Percentiles rank a stretch among this genome's conserved stretches.
phyloP scores from a whole-genome alignment of 2,113 vertebrate genomes.

The Euleptes europaea region DNA sequence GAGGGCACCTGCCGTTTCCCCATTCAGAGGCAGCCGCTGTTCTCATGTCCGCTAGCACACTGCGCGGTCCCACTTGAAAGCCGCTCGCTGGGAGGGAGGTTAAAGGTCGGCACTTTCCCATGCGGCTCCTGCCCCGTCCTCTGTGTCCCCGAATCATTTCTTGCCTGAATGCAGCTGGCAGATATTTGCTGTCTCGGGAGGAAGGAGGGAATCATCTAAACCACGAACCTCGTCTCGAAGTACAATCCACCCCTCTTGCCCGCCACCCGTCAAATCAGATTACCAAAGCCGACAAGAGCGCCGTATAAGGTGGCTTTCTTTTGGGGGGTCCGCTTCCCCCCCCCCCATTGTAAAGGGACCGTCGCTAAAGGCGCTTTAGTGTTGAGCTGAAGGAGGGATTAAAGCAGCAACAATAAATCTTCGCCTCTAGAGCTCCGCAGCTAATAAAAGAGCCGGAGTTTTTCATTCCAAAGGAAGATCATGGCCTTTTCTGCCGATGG shows the following conservation, averaged over 20 bases:
- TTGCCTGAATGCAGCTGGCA: constrained; percentile 48
- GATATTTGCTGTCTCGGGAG: constrained; percentile 17
- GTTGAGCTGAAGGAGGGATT: neutral
- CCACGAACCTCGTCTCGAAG: neutral
- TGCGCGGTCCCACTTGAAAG: neutral
- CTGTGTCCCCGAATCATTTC: constrained; percentile 35
- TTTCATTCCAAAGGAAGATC: neutral
- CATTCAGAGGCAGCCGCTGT: constrained; percentile 41
- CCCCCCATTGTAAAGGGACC: neutral
- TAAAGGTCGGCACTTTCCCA: constrained; percentile 70
- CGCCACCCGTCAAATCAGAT: neutral
- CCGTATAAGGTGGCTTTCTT: neutral
- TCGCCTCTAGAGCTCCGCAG: neutral
- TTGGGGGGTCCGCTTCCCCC: constrained; percentile 5
- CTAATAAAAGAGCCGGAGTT: neutral
- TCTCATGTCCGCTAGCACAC: constrained; percentile 47
- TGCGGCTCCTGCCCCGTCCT: constrained; percentile 23
- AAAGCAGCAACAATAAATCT: too few species aligned
- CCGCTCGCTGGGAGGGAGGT: constrained; percentile 41
- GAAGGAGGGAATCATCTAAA: neutral
- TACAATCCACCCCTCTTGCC: neutral
- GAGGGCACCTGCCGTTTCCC: constrained; percentile 17
- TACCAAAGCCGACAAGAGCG: neutral
- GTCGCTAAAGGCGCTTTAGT: neutral
- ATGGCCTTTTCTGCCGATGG: neutral